Evolutionary conservation across 2,797 vertebrate species (phyloP).

Genomic region (Stomatorhinus walkeri): DNA sequence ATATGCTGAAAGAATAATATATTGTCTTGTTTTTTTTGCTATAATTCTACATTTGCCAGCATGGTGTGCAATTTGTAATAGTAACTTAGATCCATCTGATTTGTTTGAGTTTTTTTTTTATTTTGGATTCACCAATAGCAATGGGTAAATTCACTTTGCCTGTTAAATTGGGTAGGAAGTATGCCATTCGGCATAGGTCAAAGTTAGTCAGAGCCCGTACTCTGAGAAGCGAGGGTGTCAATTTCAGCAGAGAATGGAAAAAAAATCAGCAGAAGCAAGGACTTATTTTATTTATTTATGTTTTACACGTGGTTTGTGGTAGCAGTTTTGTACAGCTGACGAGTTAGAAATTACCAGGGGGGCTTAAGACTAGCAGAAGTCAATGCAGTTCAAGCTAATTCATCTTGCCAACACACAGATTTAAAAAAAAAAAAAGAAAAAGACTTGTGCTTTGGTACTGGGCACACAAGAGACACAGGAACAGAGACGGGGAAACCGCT

Average conservation of each 20-base stretch:
- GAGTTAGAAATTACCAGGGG: neutral
- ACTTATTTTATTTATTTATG: neutral
- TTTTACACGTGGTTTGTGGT: neutral
- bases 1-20: neutral
- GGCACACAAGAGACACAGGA: neutral
- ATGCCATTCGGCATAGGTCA: neutral
- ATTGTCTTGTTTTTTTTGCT: neutral
- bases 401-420: neutral
- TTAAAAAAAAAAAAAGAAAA: too few relatives aligned
- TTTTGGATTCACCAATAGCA: neutral
- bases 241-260: neutral
- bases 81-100: too few relatives aligned
- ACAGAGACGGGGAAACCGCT: neutral
- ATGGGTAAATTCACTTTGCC: neutral
- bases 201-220: neutral
- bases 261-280: neutral
- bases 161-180: neutral
- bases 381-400: neutral
- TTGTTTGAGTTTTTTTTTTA: too few relatives aligned
- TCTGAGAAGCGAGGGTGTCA: neutral
- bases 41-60: neutral
- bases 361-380: neutral
- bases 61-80: neutral
- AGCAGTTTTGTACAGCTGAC: neutral
- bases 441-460: neutral